Percentiles rank a stretch among this genome's conserved stretches.
Evolutionary conservation across 2,797 vertebrate species (phyloP).

Genomic region (Onychomys arenicola): DNA sequence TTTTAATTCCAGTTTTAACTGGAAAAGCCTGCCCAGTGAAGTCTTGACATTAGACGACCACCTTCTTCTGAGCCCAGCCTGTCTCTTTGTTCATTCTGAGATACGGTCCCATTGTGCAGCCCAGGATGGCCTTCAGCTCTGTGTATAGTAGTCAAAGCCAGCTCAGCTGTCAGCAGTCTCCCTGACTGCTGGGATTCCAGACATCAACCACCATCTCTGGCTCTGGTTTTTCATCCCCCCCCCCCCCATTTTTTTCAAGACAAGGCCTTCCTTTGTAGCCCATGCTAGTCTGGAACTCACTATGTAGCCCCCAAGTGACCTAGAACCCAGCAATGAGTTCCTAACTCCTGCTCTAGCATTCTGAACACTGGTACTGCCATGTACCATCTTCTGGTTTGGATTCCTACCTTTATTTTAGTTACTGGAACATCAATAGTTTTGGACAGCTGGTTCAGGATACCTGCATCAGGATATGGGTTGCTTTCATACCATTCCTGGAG

Average conservation of each 20-base stretch:
- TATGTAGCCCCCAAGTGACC: neutral
- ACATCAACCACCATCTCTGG: neutral
- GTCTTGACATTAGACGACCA: neutral
- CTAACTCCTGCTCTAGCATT: neutral
- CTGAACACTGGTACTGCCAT: neutral
- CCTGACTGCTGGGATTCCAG: neutral
- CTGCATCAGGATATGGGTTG: neutral
- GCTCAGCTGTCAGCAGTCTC: neutral
- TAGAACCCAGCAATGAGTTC: neutral
- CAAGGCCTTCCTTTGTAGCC: neutral
- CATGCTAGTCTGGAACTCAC: neutral
- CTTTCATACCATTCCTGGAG: constrained; percentile 33
- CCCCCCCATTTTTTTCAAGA: neutral
- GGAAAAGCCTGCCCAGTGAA: neutral
- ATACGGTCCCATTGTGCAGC: neutral
- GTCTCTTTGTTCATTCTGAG: neutral
- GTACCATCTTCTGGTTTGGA: neutral
- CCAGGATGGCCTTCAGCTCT: neutral
- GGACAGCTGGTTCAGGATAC: neutral
- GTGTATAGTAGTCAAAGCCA: neutral
- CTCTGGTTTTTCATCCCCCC: neutral
- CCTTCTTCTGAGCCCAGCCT: neutral
- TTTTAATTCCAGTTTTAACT: neutral
- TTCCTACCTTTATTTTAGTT: constrained; percentile 49
- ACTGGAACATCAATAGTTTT: neutral